Evolutionary conservation across 2,113 vertebrate species (phyloP), one percentile per base, ranked within the genome.

Genomic region (Jaculus jaculus): DNA sequence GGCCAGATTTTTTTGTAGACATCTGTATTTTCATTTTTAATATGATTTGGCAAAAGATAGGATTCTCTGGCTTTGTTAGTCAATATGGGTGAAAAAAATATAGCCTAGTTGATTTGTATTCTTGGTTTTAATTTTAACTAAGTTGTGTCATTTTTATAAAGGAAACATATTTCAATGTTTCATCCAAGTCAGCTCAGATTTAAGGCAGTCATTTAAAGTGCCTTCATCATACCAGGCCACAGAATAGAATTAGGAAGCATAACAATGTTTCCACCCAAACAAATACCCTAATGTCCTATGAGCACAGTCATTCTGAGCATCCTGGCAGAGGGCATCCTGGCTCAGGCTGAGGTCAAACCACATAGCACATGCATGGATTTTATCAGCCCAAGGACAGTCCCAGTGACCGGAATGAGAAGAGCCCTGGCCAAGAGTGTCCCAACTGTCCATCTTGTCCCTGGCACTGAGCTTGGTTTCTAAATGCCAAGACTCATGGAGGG

Each of bases 381-480:
- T 83, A 28, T 58, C 28, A 75, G 82, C 61, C 28, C 51, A 87
- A 85, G 30, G 83, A 69, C 18, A 0, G 10, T 69, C 74, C 30
- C 89, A 89, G 11, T 54, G 66, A 78, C 54, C 60, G 6, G 32
- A 75, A 95, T 34, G 16, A 80, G 32, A 91, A 87, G 73, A 77
- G 21, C 12, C 17, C 82, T 65, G 71, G 91, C 83, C 91, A 91
- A 94, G 89, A 12, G 32, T 86, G 24, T 95, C 72, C 84, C 91
- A 83, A 86, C 42, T 6, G 1, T 83, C 83, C 96, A 95, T 91
- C 95, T 92, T 77, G 71, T 79, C 17, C 51, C 32, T 97, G 94
- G 96, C 88, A 96, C 79, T 82, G 73, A 66, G 61, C 87, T 91
- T 42, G 39, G 60, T 66, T 30, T 96, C 71, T 81, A 96, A 94